phyloP scores from a whole-genome alignment of 2,113 vertebrate genomes.

The Grallaria varia region DNA sequence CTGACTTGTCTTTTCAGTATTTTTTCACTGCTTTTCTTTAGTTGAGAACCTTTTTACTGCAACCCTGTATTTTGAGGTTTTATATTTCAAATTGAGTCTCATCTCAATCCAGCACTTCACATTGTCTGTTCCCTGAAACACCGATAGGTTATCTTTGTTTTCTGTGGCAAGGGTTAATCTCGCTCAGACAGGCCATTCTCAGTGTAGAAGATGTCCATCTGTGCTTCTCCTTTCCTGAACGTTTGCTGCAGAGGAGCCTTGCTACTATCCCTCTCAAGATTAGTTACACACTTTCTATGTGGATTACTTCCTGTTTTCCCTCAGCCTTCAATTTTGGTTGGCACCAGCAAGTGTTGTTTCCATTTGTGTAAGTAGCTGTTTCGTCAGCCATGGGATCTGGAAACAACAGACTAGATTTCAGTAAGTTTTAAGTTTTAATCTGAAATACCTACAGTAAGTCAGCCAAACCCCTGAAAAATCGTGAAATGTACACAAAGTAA shows the following conservation, averaged over 20 bases:
- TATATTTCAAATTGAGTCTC: not conserved
- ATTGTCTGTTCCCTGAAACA: not conserved
- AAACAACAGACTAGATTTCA: not conserved
- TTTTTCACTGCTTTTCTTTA: not conserved
- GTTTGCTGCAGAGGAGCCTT: not conserved
- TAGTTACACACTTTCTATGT: slow-evolving; percentile 8
- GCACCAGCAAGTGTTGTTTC: slow-evolving; percentile 6
- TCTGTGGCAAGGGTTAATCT: slow-evolving; percentile 61
- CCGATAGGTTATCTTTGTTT: not conserved
- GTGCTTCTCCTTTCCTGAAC: not conserved
- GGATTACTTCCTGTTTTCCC: slow-evolving; percentile 48
- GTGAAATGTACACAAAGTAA: not conserved
- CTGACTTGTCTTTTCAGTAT: not conserved
- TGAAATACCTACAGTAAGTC: not conserved
- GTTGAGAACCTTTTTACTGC: not conserved
- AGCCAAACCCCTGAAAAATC: not conserved
- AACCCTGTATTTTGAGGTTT: not conserved
- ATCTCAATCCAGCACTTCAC: not conserved
- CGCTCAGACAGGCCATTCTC: not conserved
- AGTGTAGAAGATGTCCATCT: slow-evolving; percentile 33
- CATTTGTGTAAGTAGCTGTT: not conserved
- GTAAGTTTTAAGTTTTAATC: not conserved
- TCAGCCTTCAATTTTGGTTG: slow-evolving; percentile 22
- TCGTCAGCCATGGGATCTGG: not conserved
- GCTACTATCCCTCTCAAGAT: slow-evolving; percentile 15